Conservation (phyloP, 2,113 vertebrate species). For the Morphnarchus princeps region DNA sequence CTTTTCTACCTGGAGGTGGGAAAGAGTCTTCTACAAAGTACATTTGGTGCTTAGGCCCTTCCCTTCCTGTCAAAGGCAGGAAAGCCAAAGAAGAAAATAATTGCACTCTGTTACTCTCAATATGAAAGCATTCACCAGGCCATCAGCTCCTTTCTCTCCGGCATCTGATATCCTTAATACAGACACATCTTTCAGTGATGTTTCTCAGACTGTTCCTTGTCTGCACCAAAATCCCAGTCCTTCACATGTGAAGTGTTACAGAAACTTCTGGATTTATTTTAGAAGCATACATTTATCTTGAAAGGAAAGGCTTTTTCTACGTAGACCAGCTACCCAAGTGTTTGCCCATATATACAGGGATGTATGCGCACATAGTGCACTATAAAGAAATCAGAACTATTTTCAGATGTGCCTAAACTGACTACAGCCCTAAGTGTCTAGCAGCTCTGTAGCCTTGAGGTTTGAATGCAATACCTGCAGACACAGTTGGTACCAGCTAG, state of each 20-base stretch:
- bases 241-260: background rate
- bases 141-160: background rate
- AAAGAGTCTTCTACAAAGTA: background rate
- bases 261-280: background rate
- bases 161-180: background rate
- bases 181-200: background rate
- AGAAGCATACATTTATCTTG: background rate
- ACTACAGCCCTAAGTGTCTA: background rate
- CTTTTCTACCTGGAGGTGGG: background rate
- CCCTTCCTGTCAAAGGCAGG: background rate
- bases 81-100: background rate
- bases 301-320: background rate
- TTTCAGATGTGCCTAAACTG: background rate
- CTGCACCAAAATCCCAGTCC: background rate
- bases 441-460: background rate
- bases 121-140: background rate
- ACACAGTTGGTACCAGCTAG: background rate
- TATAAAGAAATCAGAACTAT: background rate
- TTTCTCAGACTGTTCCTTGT: background rate
- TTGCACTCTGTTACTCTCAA: background rate
- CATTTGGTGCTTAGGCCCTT: background rate
- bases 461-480: background rate
- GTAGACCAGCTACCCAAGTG: background rate
- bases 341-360: background rate
- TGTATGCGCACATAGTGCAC: accelerated